phyloP scores from a whole-genome alignment of 53 echinoderm and acorn worm species.

The Holothuria scabra region DNA sequence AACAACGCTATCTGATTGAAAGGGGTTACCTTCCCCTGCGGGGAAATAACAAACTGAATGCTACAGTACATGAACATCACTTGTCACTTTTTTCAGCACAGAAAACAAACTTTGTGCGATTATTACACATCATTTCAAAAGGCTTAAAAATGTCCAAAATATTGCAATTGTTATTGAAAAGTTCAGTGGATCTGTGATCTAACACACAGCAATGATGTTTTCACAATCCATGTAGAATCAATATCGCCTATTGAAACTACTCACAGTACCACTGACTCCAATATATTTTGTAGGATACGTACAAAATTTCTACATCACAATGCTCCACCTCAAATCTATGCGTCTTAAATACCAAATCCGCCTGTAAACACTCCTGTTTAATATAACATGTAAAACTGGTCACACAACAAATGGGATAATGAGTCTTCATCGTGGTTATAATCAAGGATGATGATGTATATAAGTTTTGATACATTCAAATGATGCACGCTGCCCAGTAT shows the following conservation, averaged over 20 bases:
- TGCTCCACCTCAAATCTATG: no score
- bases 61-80: slow-evolving; percentile 23
- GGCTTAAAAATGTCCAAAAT: slow-evolving; percentile 44
- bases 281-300: no score
- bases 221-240: no score
- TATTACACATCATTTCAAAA: slow-evolving; percentile 45
- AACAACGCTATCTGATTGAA: no score
- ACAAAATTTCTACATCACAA: no score
- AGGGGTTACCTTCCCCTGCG: background rate
- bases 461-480: slow-evolving; percentile 40
- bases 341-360: no score
- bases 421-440: slow-evolving; percentile 6
- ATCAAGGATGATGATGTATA: slow-evolving; percentile 26
- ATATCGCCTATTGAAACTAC: no score
- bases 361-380: no score
- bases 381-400: no score
- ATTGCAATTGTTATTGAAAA: slow-evolving; percentile 40
- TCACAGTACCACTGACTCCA: no score
- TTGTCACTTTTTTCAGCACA: slow-evolving; percentile 9
- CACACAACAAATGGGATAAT: slow-evolving; percentile 7
- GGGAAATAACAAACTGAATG: slow-evolving; percentile 18
- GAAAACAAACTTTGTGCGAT: slow-evolving; percentile 41
- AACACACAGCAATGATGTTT: no score
- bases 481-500: slow-evolving; percentile 10
- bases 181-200: slow-evolving; percentile 2